These are phyloP conservation scores for Myotis lucifugus DNA, from an alignment of 2,113 vertebrate genomes.

Conservation along the genomic window DNA sequence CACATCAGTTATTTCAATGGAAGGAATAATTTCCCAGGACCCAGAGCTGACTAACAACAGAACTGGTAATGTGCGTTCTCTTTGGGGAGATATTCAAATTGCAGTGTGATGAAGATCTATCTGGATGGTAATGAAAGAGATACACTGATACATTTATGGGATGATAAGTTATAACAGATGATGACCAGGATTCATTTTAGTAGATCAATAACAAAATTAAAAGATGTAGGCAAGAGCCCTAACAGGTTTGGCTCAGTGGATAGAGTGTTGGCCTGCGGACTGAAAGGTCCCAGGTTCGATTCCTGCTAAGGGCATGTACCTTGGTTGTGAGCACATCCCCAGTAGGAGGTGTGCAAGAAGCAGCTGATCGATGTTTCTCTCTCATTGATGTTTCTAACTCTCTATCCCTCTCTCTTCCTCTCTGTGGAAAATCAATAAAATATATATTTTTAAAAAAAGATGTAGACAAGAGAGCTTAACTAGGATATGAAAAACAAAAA, in stretches of 20 bases:
- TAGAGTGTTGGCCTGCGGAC: too few relatives aligned
- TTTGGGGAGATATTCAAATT: background rate
- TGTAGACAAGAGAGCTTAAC: background rate
- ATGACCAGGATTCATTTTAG: conserved; percentile 2
- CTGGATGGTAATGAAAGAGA: background rate
- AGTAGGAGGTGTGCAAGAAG: too few relatives aligned
- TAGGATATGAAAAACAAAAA: conserved; percentile 38
- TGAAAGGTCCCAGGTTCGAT: too few relatives aligned
- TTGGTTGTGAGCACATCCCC: too few relatives aligned
- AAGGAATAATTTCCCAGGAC: background rate
- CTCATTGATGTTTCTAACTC: too few relatives aligned
- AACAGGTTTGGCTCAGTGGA: too few relatives aligned
- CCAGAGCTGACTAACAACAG: background rate
- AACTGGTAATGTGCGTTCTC: background rate
- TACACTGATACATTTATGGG: background rate
- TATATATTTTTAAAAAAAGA: background rate
- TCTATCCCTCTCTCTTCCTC: too few relatives aligned
- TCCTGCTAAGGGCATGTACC: too few relatives aligned
- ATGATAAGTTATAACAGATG: conserved; percentile 29
- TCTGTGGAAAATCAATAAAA: too few relatives aligned
- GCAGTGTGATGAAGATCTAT: background rate
- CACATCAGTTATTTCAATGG: background rate
- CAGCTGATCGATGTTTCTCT: too few relatives aligned
- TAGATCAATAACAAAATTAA: conserved; percentile 43
- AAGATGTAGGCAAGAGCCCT: background rate